phyloP scores from a whole-genome alignment of 2,888 invertebrate species.

The Pomacea canaliculata region DNA sequence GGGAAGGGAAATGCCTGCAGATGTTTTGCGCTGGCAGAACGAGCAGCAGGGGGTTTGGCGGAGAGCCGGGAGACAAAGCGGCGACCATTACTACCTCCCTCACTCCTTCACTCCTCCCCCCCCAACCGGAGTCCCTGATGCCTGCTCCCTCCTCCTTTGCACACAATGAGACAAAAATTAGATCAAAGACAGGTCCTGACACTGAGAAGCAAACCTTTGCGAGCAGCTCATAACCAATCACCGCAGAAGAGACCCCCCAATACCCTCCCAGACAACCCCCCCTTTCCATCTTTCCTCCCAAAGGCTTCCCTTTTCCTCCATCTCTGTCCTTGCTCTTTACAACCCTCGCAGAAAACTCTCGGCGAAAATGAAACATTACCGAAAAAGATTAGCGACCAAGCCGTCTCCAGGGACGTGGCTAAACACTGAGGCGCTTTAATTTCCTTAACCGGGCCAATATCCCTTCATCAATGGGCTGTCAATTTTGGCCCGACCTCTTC shows the following conservation, averaged over 20 bases:
- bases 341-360: background rate
- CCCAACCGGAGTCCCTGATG: no score
- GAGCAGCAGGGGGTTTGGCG: background rate
- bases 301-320: no score
- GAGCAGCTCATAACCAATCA: no score
- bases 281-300: no score
- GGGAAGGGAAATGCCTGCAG: conserved; percentile 20
- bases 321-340: no score
- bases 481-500: conserved; percentile 14
- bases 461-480: conserved; percentile 28
- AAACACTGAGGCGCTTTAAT: conserved; percentile 19
- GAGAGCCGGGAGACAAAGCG: conserved; percentile 17
- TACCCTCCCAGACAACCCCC: no score
- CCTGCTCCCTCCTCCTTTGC: no score
- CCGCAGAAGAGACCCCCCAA: no score
- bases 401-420: conserved; percentile 3
- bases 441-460: conserved; percentile 28
- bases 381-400: conserved; percentile 25
- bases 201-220: conserved; percentile 3
- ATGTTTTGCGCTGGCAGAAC: conserved; percentile 16
- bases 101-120: no score
- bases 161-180: conserved; percentile 29
- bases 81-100: conserved; percentile 7
- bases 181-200: conserved; percentile 27
- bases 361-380: conserved; percentile 27